Evolutionary conservation across 1,140 invertebrate genomes (phyloP).

Genomic region (Zeugodacus cucurbitae): DNA sequence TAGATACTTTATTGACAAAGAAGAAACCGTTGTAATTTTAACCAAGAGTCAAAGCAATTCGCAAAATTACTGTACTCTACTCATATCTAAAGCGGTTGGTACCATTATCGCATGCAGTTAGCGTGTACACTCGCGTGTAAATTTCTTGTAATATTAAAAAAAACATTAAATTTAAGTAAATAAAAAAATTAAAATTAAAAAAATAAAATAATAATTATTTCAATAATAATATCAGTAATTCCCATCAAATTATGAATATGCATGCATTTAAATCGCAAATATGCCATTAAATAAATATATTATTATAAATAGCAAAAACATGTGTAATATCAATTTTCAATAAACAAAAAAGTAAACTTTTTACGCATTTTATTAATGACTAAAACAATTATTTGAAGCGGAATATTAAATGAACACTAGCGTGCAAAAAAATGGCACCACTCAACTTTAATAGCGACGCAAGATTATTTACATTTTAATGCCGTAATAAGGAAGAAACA

Average conservation of each 20-base stretch:
- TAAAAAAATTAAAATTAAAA: not conserved
- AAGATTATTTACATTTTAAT: constrained; percentile 5
- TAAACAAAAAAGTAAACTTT: not conserved
- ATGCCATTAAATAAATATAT: not conserved
- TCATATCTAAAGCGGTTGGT: too few relatives aligned
- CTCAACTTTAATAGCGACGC: not conserved
- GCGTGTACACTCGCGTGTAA: too few relatives aligned
- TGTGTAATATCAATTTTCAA: too few relatives aligned
- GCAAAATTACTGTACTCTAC: too few relatives aligned
- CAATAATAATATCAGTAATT: not conserved
- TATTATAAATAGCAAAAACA: not conserved
- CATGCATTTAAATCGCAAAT: not conserved
- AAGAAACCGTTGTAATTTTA: too few relatives aligned
- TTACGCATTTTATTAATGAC: not conserved
- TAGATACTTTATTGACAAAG: too few relatives aligned
- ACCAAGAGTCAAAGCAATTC: too few relatives aligned
- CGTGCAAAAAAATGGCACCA: not conserved
- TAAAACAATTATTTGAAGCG: not conserved
- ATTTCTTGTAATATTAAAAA: too few relatives aligned
- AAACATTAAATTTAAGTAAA: too few relatives aligned
- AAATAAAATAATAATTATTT: not conserved
- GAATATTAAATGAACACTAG: not conserved
- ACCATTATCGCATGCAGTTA: too few relatives aligned
- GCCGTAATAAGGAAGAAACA: not conserved
- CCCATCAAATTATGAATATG: not conserved